These are phyloP conservation scores for Diaprepes abbreviatus DNA, from an alignment of 2,888 invertebrate species.

Conservation along the genomic window DNA sequence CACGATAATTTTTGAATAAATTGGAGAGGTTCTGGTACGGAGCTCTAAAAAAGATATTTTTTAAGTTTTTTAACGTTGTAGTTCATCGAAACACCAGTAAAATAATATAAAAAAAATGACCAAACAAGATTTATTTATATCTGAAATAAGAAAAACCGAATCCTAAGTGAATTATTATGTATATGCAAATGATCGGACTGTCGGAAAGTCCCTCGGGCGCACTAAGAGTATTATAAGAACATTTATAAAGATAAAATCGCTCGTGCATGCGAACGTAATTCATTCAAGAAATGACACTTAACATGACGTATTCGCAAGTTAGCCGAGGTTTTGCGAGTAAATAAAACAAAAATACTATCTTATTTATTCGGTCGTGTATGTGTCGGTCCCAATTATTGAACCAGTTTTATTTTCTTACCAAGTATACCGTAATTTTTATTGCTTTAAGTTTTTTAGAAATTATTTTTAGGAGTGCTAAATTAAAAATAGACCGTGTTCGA, in stretches of 20 bases:
- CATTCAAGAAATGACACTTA: slow-evolving; percentile 60
- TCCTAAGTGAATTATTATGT: slow-evolving; percentile 59
- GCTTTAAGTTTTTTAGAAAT: no score
- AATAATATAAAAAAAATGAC: no score
- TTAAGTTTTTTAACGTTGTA: no score
- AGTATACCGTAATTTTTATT: no score
- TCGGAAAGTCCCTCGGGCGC: slow-evolving; percentile 48
- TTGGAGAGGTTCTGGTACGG: no score
- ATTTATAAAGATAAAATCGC: slow-evolving; percentile 59
- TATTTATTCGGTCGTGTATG: slow-evolving; percentile 19
- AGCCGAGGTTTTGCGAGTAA: slow-evolving; percentile 16
- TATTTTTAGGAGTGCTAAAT: no score
- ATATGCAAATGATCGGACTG: slow-evolving; percentile 57
- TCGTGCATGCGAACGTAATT: slow-evolving; percentile 59
- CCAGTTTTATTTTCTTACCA: slow-evolving; percentile 4
- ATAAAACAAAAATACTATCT: slow-evolving; percentile 18
- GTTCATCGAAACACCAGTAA: no score
- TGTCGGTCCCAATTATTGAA: slow-evolving; percentile 19
- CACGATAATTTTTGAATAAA: no score
- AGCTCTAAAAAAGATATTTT: no score
- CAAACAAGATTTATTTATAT: slow-evolving; percentile 12
- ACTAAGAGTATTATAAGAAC: slow-evolving; percentile 52
- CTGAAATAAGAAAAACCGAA: slow-evolving; percentile 12
- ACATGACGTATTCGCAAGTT: slow-evolving; percentile 58
- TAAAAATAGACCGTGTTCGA: no score